These are phyloP conservation scores for Polylopha cassiicola DNA, from an alignment of 2,888 invertebrate genomes.

Conservation along the genomic window DNA sequence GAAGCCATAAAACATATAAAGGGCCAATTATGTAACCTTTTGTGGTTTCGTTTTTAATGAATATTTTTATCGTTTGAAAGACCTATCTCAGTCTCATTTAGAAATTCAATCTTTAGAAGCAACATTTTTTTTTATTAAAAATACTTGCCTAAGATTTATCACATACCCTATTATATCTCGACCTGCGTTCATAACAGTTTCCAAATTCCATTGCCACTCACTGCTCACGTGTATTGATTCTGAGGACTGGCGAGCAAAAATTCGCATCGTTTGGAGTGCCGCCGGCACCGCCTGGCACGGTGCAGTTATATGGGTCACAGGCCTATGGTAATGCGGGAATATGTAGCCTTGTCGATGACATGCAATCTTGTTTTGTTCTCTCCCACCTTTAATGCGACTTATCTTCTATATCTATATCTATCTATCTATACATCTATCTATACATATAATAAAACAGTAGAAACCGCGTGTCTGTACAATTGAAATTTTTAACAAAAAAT, in stretches of 20 bases:
- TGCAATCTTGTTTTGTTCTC: slow-evolving; percentile 1
- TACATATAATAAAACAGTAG: background rate
- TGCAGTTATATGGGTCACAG: slow-evolving; percentile 53
- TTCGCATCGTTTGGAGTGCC: slow-evolving; percentile 40
- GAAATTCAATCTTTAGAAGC: too few species aligned
- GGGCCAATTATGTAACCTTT: too few species aligned
- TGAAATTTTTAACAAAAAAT: too few species aligned
- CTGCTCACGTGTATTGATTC: slow-evolving; percentile 53
- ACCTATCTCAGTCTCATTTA: too few species aligned
- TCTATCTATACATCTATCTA: background rate
- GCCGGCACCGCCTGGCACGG: slow-evolving; percentile 45
- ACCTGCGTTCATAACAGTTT: slow-evolving; percentile 72
- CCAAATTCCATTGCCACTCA: slow-evolving; percentile 70
- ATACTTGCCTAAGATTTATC: slow-evolving; percentile 9
- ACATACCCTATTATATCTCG: slow-evolving; percentile 79
- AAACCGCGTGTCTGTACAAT: too few species aligned
- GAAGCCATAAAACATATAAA: too few species aligned
- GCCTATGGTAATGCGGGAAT: slow-evolving; percentile 33
- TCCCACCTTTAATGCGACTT: background rate
- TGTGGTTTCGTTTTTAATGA: too few species aligned
- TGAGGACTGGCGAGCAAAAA: slow-evolving; percentile 32
- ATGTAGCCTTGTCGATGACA: background rate
- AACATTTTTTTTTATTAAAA: too few species aligned
- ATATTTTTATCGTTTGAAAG: too few species aligned
- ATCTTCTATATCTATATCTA: background rate